A percentile compares a stretch with the other conserved stretches of the same genome.
Conservation (phyloP, 1,140 invertebrate genomes). For the Hermatobates lingyangjiaoensis region DNA sequence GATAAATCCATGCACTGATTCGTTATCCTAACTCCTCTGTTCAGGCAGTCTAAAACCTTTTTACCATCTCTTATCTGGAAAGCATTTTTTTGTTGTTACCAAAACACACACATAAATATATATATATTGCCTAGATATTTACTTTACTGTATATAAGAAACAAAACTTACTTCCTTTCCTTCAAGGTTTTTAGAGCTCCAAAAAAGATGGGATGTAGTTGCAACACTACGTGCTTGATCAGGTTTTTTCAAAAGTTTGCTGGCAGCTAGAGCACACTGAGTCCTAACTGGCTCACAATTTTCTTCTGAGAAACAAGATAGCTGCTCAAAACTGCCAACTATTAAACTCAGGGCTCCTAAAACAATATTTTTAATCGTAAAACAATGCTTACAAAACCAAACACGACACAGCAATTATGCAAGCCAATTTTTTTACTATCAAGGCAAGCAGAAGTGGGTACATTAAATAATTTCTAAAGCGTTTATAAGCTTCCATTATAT, state of each 20-base stretch:
- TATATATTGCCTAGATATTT: background rate
- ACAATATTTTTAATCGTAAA: too few species aligned
- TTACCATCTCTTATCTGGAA: conserved; percentile 70
- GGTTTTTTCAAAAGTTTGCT: conserved; percentile 94
- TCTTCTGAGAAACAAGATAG: conserved; percentile 70
- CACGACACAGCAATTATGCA: too few species aligned
- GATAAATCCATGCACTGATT: conserved; percentile 95
- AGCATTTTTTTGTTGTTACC: background rate
- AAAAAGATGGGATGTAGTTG: conserved; percentile 83
- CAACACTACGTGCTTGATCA: conserved; percentile 85
- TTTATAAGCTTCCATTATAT: too few species aligned
- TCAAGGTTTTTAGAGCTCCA: conserved; percentile 77
- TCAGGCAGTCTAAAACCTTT: conserved; percentile 83
- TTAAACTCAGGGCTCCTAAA: conserved; percentile 83
- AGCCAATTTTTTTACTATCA: too few species aligned
- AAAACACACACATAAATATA: conserved; percentile 2
- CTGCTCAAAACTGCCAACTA: conserved; percentile 89
- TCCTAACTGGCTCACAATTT: conserved; percentile 88
- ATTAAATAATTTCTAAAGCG: too few species aligned
- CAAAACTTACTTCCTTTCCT: conserved; percentile 38
- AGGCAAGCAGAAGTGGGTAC: too few species aligned
- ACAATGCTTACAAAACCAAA: too few species aligned
- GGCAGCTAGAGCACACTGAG: conserved; percentile 82
- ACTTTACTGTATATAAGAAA: background rate
- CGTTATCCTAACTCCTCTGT: conserved; percentile 84